Evolutionary conservation across 2,888 invertebrate species (phyloP).

Genomic region (Hydrotaea cyrtoneurina): DNA sequence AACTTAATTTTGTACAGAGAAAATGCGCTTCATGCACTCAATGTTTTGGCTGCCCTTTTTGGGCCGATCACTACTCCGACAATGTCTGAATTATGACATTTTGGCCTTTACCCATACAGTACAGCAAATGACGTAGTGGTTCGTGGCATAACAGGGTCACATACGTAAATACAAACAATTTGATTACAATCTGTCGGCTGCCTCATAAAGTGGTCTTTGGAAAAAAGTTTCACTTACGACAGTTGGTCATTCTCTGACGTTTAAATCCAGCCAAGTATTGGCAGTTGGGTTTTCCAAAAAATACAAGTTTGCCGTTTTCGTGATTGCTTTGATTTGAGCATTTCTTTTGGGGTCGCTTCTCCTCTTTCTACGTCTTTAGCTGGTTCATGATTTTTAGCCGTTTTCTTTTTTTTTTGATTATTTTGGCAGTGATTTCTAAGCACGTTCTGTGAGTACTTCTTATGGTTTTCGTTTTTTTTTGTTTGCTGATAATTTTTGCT

Average conservation of each 20-base stretch:
- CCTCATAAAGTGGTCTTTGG: too few species aligned
- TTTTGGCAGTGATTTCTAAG: conserved; percentile 48
- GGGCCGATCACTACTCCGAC: too few species aligned
- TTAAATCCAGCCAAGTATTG: neutral
- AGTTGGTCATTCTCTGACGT: neutral
- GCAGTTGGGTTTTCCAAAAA: conserved; percentile 3
- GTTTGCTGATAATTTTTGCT: neutral
- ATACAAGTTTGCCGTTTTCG: conserved; percentile 36
- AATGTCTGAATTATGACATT: too few species aligned
- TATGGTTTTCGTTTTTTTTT: neutral
- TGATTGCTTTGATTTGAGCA: conserved; percentile 45
- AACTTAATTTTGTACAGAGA: too few species aligned
- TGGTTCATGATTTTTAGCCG: conserved; percentile 26
- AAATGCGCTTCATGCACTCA: too few species aligned
- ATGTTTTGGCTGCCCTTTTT: too few species aligned
- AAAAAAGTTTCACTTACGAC: neutral
- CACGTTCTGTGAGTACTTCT: conserved; percentile 15
- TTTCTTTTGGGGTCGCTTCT: too few species aligned
- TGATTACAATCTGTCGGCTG: too few species aligned
- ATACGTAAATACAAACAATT: too few species aligned
- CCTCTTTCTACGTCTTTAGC: neutral
- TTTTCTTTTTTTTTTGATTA: conserved; percentile 21
- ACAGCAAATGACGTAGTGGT: too few species aligned
- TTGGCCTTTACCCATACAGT: neutral
- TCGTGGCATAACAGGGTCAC: too few species aligned